Conservation (phyloP, 2,797 vertebrate genomes). For the Sylvilagus floridanus region DNA sequence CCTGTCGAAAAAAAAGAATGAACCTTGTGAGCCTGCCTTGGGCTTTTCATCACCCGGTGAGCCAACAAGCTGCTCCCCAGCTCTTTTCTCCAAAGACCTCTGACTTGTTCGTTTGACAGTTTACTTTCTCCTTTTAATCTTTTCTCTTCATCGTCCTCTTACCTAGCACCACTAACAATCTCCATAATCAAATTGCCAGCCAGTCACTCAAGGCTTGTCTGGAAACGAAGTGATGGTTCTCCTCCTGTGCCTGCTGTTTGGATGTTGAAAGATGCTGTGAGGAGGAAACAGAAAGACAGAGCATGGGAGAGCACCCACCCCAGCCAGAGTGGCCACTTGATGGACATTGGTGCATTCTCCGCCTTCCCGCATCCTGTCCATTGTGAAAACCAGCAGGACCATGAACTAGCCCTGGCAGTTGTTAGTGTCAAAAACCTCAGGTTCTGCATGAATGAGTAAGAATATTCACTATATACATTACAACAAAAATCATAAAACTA, state of each 20-base stretch:
- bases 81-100: not conserved
- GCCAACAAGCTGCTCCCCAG: not conserved
- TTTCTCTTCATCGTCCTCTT: not conserved
- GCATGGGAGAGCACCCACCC: not conserved
- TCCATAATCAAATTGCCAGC: slow-evolving; percentile 39
- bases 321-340: not conserved
- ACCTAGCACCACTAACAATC: slow-evolving; percentile 26
- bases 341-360: not conserved
- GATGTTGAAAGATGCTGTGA: slow-evolving; percentile 43
- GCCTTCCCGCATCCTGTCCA: not conserved
- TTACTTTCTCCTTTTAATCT: slow-evolving; percentile 17
- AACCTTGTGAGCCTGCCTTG: not conserved
- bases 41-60: not conserved
- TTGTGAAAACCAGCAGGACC: not conserved
- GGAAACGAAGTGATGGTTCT: not conserved
- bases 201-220: slow-evolving; percentile 3
- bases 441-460: not conserved
- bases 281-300: slow-evolving; percentile 44
- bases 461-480: not conserved
- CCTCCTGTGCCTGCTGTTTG: slow-evolving; percentile 18
- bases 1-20: no score
- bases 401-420: not conserved
- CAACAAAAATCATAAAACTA: not conserved
- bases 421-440: not conserved
- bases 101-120: not conserved